These are phyloP conservation scores for Petaurus breviceps DNA, from an alignment of 2,113 vertebrate genomes.

Conservation along the genomic window DNA sequence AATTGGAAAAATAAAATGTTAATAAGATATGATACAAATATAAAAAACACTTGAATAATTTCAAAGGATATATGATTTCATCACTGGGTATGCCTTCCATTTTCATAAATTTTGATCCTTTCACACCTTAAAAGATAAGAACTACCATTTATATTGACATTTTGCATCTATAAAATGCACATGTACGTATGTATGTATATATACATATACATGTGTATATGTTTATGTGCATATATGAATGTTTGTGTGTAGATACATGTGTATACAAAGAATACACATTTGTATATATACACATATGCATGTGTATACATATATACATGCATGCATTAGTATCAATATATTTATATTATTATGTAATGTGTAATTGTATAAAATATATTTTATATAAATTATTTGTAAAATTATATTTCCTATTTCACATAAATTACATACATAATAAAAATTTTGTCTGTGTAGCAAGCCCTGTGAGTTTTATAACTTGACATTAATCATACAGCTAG, in stretches of 20 bases:
- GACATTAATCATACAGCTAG: too few relatives aligned
- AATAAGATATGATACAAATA: not conserved
- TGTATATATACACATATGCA: too few relatives aligned
- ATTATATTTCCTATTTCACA: too few relatives aligned
- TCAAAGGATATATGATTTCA: not conserved
- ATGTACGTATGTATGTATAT: too few relatives aligned
- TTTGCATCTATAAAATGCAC: not conserved
- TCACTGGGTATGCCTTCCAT: not conserved
- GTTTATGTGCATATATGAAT: too few relatives aligned
- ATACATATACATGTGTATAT: too few relatives aligned
- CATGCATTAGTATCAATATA: too few relatives aligned
- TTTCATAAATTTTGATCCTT: not conserved
- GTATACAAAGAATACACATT: too few relatives aligned
- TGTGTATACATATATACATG: not conserved
- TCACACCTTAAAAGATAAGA: not conserved
- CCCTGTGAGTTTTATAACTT: not conserved
- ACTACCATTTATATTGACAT: not conserved
- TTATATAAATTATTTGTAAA: too few relatives aligned
- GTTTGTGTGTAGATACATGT: not conserved
- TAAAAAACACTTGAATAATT: not conserved
- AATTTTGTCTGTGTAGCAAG: not conserved
- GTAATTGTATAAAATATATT: too few relatives aligned
- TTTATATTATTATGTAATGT: too few relatives aligned
- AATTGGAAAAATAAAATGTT: not conserved
- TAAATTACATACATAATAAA: too few relatives aligned